A percentile compares a stretch with the other conserved stretches of the same genome.
Evolutionary conservation across 2,797 vertebrate genomes (phyloP).

Genomic region (Poecilia gillii): DNA sequence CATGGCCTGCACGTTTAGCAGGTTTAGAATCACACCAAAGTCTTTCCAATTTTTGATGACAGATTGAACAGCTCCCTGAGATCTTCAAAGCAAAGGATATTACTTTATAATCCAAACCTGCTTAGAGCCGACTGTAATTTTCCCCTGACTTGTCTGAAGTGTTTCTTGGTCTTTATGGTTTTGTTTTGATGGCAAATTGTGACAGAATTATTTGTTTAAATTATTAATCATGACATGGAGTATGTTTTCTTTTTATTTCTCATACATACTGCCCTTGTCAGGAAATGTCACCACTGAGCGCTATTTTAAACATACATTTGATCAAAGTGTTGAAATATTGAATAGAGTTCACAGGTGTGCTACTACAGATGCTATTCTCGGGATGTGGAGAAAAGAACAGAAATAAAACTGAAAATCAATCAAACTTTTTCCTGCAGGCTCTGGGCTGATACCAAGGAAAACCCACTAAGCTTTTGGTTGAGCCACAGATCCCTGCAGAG

Average conservation of each 20-base stretch:
- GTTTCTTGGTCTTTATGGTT: not conserved
- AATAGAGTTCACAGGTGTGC: not conserved
- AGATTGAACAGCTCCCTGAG: not conserved
- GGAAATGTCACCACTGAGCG: not conserved
- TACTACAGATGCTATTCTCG: conserved; percentile 12
- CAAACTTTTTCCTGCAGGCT: conserved; percentile 21
- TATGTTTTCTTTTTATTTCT: not conserved
- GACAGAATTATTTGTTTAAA: not conserved
- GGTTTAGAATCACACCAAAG: not conserved
- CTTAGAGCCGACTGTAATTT: not conserved
- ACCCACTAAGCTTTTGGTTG: conserved; percentile 33
- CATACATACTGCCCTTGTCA: not conserved
- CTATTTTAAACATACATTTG: not conserved
- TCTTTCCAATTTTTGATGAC: not conserved
- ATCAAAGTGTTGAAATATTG: not conserved
- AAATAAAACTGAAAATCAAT: conserved; percentile 23
- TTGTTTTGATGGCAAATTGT: not conserved
- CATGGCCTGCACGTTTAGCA: not conserved
- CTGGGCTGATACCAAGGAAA: conserved; percentile 22
- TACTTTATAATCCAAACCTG: not conserved
- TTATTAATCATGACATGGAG: not conserved
- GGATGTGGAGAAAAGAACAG: not conserved
- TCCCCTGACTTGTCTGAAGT: not conserved
- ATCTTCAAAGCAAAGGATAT: not conserved
- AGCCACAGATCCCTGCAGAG: conserved; percentile 29